Evolutionary conservation across 1,140 invertebrate genomes (phyloP).

Genomic region (Neomicropteryx cornuta): DNA sequence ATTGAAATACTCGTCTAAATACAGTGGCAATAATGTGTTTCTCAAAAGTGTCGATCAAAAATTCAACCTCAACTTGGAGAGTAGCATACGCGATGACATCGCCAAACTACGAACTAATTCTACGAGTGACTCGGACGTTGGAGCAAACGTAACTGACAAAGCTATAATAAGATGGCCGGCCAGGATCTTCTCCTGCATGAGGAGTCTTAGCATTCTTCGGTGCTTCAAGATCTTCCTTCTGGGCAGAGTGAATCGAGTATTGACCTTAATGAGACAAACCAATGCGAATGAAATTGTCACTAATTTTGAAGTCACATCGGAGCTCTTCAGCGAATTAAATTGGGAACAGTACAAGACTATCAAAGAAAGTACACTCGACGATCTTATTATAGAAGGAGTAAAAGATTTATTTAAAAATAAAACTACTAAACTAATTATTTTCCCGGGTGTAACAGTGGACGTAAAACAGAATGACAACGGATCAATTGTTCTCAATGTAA

Average conservation of each 20-base stretch:
- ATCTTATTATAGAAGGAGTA: constrained; percentile 23
- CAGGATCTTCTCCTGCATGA: constrained; percentile 21
- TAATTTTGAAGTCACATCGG: constrained; percentile 12
- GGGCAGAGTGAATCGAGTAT: constrained; percentile 26
- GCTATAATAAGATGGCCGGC: no score
- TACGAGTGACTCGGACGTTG: no score
- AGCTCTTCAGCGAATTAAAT: constrained; percentile 19
- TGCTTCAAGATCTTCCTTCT: constrained; percentile 31
- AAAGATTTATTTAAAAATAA: constrained; percentile 23
- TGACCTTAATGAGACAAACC: constrained; percentile 8
- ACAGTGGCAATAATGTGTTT: constrained; percentile 9
- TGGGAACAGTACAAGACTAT: constrained; percentile 26
- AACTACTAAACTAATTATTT: constrained; percentile 20
- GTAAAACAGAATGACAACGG: constrained; percentile 24
- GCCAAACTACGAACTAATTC: no score
- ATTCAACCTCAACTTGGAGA: no score
- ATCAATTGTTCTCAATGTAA: constrained; percentile 26
- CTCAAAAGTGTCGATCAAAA: no score
- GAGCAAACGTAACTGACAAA: no score
- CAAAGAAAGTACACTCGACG: constrained; percentile 24
- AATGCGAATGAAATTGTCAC: constrained; percentile 14
- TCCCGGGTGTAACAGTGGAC: constrained; percentile 22
- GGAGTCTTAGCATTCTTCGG: constrained; percentile 23
- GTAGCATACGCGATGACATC: no score
- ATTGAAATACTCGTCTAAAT: constrained; percentile 14